These are phyloP conservation scores for Brachynemurus nebulosus DNA, from an alignment of 2,888 invertebrate genomes.

Conservation along the genomic window DNA sequence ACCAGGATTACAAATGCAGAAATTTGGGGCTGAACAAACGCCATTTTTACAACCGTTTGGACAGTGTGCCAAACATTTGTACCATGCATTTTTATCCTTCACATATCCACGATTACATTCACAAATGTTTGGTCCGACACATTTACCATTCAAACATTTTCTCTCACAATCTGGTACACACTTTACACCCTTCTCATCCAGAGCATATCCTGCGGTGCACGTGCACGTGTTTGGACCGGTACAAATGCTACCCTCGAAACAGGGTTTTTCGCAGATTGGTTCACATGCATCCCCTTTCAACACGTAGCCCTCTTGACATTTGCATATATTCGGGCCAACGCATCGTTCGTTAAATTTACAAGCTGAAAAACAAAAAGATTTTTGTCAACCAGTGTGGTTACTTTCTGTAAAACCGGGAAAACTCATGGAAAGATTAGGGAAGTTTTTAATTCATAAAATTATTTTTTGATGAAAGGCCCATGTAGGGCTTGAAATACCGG, in stretches of 20 bases:
- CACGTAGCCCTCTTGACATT: constrained; percentile 26
- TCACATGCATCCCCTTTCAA: constrained; percentile 23
- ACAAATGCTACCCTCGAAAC: constrained; percentile 25
- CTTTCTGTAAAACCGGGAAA: neutral
- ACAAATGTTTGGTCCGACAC: constrained; percentile 30
- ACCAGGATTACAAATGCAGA: constrained; percentile 59
- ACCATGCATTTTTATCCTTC: constrained; percentile 23
- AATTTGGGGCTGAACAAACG: constrained; percentile 54
- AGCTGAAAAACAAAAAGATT: constrained; percentile 9
- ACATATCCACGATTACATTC: constrained; percentile 23
- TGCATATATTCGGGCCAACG: constrained; percentile 34
- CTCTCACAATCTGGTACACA: constrained; percentile 33
- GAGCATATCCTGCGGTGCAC: constrained; percentile 25
- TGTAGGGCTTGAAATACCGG: too few relatives aligned
- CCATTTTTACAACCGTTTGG: constrained; percentile 61
- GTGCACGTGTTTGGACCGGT: constrained; percentile 31
- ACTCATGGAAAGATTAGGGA: too few relatives aligned
- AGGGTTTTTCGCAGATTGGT: constrained; percentile 32
- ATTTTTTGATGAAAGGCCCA: too few relatives aligned
- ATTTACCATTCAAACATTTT: constrained; percentile 38
- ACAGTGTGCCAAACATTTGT: constrained; percentile 41
- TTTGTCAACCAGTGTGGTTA: constrained; percentile 4
- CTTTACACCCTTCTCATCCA: constrained; percentile 25
- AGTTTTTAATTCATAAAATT: too few relatives aligned
- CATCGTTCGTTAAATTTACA: constrained; percentile 33